These are phyloP conservation scores for Lampris incognitus DNA, from an alignment of 2,113 vertebrate genomes.

Conservation along the genomic window DNA sequence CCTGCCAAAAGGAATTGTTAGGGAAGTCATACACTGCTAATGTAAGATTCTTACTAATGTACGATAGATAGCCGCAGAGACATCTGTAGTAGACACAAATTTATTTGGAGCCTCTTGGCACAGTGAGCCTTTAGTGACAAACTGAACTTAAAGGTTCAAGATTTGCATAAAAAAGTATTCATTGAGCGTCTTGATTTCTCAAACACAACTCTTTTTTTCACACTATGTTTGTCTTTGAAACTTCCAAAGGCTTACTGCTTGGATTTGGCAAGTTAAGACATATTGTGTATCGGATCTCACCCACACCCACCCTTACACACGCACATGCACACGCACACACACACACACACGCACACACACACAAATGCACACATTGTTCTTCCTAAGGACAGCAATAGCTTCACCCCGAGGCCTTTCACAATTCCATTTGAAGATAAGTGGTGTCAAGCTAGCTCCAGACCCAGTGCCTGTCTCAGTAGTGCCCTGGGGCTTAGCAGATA, in stretches of 20 bases:
- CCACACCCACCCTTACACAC: too few species aligned
- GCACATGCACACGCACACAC: background rate
- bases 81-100: too few species aligned
- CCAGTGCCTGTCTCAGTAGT: conserved; percentile 15
- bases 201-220: background rate
- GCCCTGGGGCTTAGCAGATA: conserved; percentile 1
- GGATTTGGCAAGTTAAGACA: background rate
- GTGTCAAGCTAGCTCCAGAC: conserved; percentile 35
- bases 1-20: too few species aligned
- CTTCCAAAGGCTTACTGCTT: background rate
- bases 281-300: background rate
- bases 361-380: background rate
- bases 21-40: too few species aligned
- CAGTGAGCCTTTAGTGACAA: background rate
- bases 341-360: background rate
- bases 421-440: conserved; percentile 26
- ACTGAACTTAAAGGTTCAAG: background rate
- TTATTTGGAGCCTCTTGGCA: too few species aligned
- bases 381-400: background rate
- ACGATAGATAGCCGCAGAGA: too few species aligned
- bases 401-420: conserved; percentile 4
- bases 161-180: too few species aligned
- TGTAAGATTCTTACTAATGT: too few species aligned
- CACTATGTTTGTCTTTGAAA: background rate
- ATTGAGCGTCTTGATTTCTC: background rate